Conservation (phyloP, 2,888 invertebrate genomes). For the Catocala nupta region DNA sequence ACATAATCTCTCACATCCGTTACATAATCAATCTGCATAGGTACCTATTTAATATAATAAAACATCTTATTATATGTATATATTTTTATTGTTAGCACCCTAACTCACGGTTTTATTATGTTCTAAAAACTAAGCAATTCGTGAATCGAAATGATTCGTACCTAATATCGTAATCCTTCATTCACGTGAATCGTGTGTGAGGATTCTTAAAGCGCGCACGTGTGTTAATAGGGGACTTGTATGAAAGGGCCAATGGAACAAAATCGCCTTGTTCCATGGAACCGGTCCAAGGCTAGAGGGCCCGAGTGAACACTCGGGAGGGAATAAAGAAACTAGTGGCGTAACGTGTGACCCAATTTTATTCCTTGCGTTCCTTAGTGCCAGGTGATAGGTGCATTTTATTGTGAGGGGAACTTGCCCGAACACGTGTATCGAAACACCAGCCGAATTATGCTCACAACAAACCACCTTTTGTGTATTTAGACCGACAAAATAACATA, state of each 20-base stretch:
- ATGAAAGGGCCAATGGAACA: slow-evolving; percentile 64
- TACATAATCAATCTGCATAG: slow-evolving; percentile 2
- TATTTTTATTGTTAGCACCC: slow-evolving; percentile 19
- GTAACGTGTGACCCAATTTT: slow-evolving; percentile 85
- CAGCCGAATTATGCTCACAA: slow-evolving; percentile 57
- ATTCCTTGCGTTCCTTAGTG: slow-evolving; percentile 55
- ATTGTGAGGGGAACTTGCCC: slow-evolving; percentile 62
- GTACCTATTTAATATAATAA: background rate
- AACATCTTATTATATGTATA: background rate
- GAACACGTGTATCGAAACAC: slow-evolving; percentile 74
- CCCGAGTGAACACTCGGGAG: slow-evolving; percentile 43
- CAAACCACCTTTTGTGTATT: slow-evolving; percentile 39
- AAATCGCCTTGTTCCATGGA: slow-evolving; percentile 57
- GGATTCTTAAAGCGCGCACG: slow-evolving; percentile 73
- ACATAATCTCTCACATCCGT: slow-evolving; percentile 11
- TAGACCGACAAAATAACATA: slow-evolving; percentile 5
- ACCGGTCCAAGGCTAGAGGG: slow-evolving; percentile 64
- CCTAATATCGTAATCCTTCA: slow-evolving; percentile 43
- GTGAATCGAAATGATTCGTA: slow-evolving; percentile 35
- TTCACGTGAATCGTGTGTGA: slow-evolving; percentile 62
- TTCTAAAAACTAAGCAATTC: slow-evolving; percentile 33
- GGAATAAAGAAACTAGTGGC: slow-evolving; percentile 55
- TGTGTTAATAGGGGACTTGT: slow-evolving; percentile 70
- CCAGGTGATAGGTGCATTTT: slow-evolving; percentile 83
- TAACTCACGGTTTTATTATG: slow-evolving; percentile 32